Evolutionary conservation across 2,113 vertebrate genomes (phyloP).

Genomic region (Bucco capensis): DNA sequence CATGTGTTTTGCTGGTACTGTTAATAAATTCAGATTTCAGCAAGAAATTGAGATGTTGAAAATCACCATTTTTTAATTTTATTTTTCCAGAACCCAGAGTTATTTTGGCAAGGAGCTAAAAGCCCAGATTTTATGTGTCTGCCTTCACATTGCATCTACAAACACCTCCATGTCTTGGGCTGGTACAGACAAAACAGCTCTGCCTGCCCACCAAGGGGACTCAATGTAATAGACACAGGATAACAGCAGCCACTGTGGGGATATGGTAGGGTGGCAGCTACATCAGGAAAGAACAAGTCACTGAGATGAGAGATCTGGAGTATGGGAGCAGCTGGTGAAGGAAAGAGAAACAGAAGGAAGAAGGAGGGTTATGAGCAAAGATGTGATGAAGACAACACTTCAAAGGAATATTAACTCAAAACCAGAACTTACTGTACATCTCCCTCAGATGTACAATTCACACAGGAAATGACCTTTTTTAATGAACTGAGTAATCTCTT

Average conservation of each 20-base stretch:
- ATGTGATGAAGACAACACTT: not conserved
- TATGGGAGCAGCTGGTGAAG: not conserved
- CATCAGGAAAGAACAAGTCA: not conserved
- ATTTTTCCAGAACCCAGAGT: not conserved
- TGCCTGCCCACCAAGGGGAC: not conserved
- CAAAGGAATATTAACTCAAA: not conserved
- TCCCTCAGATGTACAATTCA: not conserved
- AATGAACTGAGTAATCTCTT: not conserved
- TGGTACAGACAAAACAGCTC: not conserved
- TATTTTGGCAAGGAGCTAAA: constrained; percentile 7
- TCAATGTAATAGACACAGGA: not conserved
- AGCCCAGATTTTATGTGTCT: not conserved
- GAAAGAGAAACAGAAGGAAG: not conserved
- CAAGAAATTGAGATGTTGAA: constrained; percentile 26
- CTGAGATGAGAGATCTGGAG: not conserved
- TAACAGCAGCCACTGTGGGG: not conserved
- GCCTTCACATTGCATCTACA: not conserved
- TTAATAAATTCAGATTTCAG: constrained; percentile 28
- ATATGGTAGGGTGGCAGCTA: not conserved
- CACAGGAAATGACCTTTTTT: not conserved
- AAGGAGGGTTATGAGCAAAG: not conserved
- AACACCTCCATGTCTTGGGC: not conserved
- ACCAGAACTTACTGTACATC: not conserved
- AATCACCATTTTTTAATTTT: not conserved
- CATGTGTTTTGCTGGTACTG: not conserved